Evolutionary conservation across 2,797 vertebrate species (phyloP), one percentile per base, ranked within the genome.

Genomic region (Limosa lapponica): DNA sequence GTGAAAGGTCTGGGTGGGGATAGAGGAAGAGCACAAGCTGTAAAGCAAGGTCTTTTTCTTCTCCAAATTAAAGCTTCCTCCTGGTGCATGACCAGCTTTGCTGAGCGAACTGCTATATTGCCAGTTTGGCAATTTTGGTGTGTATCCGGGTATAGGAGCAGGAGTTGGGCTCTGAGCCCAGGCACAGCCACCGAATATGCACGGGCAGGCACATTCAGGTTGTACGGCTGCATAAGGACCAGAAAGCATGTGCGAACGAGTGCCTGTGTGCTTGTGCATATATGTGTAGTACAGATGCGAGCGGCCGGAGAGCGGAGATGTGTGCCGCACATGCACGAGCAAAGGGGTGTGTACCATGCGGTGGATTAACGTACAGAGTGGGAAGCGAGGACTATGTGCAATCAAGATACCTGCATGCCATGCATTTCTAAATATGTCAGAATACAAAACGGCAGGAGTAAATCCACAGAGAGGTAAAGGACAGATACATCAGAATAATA

Each of bases 301-400:
- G 83, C 4, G 5, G 39, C 5, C 5, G 2, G 61, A 6, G 59
- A 66, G 74, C 0, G 39, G 61, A 72, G 88, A 87, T 8, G 86
- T 3, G 74, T 39, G 87, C 90, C 0, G 79, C 66, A 78, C 72
- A 79, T 43, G 87, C 43, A 57, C 74, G 9, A 51, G 89, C 90
- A 87, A 5, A 95, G 95, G 95, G 93, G 95, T 77, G 97, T 93
- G 96, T 86, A 15, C 93, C 95, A 41, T 94, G 93, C 88, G 18
- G 91, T 16, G 93, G 17, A 16, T 27, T 8, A 61, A 87, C 4
- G 93, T 4, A 49, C 11, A 8, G 58, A 54, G 58, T 17, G 46
- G 61, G 49, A 28, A 61, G 10, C 13, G 8, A 13, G 43, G 30
- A 24, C 57, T 88, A 19, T 2, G 30, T 43, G 85, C 16, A 6